Evolutionary conservation across 2,797 vertebrate genomes (phyloP), one percentile per base, ranked within the genome.

Genomic region (Lemur catta): DNA sequence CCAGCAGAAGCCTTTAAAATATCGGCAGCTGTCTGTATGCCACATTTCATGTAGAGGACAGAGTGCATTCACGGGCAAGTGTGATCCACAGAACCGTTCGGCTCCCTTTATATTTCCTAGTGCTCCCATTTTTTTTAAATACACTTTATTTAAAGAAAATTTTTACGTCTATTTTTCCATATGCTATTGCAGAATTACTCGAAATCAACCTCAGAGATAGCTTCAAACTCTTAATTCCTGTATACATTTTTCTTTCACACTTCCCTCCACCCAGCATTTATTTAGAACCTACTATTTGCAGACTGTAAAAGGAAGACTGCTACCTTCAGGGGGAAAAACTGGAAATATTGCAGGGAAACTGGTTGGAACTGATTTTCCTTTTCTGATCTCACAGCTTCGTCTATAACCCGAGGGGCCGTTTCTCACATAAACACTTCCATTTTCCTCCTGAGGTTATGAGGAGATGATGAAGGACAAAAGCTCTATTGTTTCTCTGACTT

Each of bases 11-110:
- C 97, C 97, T 98, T 98, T 98, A 97, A 98, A 98, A 98, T 98
- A 99, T 98, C 98, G 98, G 98, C 98, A 98, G 98, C 98, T 98
- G 98, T 98, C 98, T 98, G 98, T 96, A 98, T 98, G 98, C 97
- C 97, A 97, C 97, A 97, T 98, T 98, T 98, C 98, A 98, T 97
- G 97, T 92, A 98, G 98, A 98, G 98, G 98, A 98, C 98, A 98
- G 97, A 97, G 97, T 98, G 97, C 97, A 98, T 98, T 97, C 97
- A 98, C 69, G 98, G 98, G 98, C 82, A 98, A 98, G 96, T 97
- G 97, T 97, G 98, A 98, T 97, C 97, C 96, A 95, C 86, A 91
- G 98, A 97, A 93, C 94, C 91, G 94, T 92, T 91, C 75, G 50
- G 91, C 97, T 97, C 98, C 96, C 93, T 97, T 96, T 95, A 71